phyloP scores from a whole-genome alignment of 2,888 invertebrate species.

The Idaea straminata region DNA sequence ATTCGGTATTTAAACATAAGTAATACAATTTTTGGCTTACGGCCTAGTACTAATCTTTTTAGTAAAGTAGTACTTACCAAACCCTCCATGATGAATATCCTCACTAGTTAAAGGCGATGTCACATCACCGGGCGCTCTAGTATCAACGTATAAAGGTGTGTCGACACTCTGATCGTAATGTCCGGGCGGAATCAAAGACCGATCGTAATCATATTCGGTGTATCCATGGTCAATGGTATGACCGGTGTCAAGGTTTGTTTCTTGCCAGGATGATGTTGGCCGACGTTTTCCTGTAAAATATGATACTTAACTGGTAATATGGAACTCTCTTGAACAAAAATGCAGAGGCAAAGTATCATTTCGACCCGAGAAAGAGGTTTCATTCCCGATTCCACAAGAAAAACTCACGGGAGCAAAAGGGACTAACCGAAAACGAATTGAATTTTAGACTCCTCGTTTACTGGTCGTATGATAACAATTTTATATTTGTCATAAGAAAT shows the following conservation, averaged over 20 bases:
- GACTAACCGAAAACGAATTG: no score
- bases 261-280: slow-evolving; percentile 88
- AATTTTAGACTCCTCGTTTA: no score
- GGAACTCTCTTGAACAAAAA: slow-evolving; percentile 9
- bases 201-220: slow-evolving; percentile 60
- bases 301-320: neutral
- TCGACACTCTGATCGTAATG: slow-evolving; percentile 62
- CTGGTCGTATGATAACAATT: no score
- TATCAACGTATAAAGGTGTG: slow-evolving; percentile 86
- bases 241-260: slow-evolving; percentile 94
- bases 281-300: slow-evolving; percentile 61
- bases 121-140: slow-evolving; percentile 66
- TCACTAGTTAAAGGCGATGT: slow-evolving; percentile 68
- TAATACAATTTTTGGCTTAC: no score
- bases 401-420: no score
- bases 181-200: slow-evolving; percentile 49
- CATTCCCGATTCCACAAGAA: no score
- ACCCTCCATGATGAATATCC: slow-evolving; percentile 61
- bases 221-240: slow-evolving; percentile 86
- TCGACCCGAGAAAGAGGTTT: no score
- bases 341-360: no score
- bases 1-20: no score
- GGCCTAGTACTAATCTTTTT: neutral
- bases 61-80: slow-evolving; percentile 45
- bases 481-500: no score